A percentile compares a stretch with the other conserved stretches of the same genome.
Evolutionary conservation across 2,113 vertebrate species (phyloP).

Genomic region (Lamprologus speciosus): DNA sequence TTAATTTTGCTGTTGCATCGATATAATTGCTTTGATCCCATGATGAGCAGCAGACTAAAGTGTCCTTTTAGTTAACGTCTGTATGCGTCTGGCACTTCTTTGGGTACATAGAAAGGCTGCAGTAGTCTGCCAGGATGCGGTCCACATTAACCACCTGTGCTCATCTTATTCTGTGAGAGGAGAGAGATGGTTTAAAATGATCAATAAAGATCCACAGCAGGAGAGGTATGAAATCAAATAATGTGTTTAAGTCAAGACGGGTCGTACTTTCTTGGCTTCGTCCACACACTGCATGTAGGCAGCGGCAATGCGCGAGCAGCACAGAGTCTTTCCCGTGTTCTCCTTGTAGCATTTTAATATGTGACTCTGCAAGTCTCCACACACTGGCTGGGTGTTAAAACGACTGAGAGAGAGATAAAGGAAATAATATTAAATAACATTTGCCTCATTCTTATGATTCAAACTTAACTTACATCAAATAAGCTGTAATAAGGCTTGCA

Average conservation of each 20-base stretch:
- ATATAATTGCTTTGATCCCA: neutral
- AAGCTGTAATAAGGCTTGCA: neutral
- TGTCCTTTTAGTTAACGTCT: neutral
- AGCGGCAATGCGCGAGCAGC: slow-evolving; percentile 82
- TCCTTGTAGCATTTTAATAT: slow-evolving; percentile 86
- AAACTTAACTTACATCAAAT: neutral
- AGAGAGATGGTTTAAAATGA: neutral
- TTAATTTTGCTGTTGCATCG: neutral
- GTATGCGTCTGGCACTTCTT: neutral
- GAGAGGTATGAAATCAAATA: neutral
- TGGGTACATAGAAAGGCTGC: neutral
- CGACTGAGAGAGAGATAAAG: slow-evolving; percentile 56
- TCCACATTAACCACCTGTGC: slow-evolving; percentile 34
- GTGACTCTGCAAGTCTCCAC: slow-evolving; percentile 82
- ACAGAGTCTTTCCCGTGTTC: slow-evolving; percentile 79
- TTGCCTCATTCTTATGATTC: neutral
- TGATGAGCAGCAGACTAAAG: neutral
- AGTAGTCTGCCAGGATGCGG: neutral
- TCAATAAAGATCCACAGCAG: neutral
- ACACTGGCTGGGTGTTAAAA: slow-evolving; percentile 76
- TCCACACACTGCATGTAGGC: slow-evolving; percentile 88
- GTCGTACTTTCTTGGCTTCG: slow-evolving; percentile 80
- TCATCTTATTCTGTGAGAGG: slow-evolving; percentile 41
- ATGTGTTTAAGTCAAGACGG: neutral
- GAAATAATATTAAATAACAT: neutral